Percentiles rank a stretch among this genome's conserved stretches.
phyloP scores from a whole-genome alignment of 1,140 invertebrate species.

The Proales similis region DNA sequence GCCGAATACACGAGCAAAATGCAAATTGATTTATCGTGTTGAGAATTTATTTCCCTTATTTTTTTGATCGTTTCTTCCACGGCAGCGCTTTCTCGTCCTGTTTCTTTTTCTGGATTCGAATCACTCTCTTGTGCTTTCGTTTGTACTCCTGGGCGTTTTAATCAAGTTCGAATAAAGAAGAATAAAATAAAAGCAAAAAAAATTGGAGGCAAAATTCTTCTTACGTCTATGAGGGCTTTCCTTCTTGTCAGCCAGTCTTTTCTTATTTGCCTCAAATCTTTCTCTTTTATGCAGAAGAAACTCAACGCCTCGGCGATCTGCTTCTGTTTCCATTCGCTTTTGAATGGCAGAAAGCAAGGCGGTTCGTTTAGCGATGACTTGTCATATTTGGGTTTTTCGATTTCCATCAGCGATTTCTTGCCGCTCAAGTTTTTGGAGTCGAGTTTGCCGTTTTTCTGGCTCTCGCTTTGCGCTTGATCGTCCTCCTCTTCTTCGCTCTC shows the following conservation, averaged over 20 bases:
- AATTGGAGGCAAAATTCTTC: background rate
- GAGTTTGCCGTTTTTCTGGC: background rate
- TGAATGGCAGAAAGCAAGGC: too few relatives aligned
- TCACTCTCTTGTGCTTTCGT: constrained; percentile 35
- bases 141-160: constrained; percentile 36
- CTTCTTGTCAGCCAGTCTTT: constrained; percentile 25
- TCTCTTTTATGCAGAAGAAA: constrained; percentile 33
- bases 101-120: constrained; percentile 32
- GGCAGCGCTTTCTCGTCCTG: constrained; percentile 18
- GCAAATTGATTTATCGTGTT: too few relatives aligned
- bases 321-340: too few relatives aligned
- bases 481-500: constrained; percentile 26
- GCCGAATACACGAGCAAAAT: too few relatives aligned
- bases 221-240: constrained; percentile 6
- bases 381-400: constrained; percentile 31
- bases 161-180: background rate
- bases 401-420: background rate
- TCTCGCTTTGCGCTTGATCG: background rate
- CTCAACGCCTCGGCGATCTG: constrained; percentile 8
- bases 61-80: constrained; percentile 37
- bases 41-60: too few relatives aligned
- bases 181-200: background rate
- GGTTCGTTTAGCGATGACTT: constrained; percentile 3
- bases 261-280: constrained; percentile 11
- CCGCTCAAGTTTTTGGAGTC: background rate